Percentiles rank a stretch among this genome's conserved stretches.
Conservation (phyloP, 2,797 vertebrate genomes). For the Chaetodon trifasciatus region DNA sequence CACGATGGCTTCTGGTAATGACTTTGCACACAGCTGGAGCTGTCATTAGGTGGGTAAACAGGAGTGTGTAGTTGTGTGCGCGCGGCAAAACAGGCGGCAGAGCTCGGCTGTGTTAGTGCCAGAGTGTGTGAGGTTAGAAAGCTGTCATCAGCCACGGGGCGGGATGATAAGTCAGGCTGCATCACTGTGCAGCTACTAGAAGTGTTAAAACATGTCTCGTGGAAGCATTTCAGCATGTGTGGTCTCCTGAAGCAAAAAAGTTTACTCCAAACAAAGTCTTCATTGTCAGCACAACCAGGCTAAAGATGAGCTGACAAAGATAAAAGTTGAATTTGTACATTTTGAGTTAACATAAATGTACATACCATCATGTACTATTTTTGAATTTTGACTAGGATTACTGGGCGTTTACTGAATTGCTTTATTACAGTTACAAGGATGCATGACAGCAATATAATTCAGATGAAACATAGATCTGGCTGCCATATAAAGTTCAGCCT, state of each 20-base stretch:
- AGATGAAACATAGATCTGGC: background rate
- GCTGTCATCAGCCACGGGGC: background rate
- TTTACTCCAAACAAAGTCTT: background rate
- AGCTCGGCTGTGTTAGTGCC: background rate
- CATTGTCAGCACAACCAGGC: too few relatives aligned
- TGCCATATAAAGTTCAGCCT: background rate
- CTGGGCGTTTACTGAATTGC: background rate
- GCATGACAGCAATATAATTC: background rate
- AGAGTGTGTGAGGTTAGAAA: background rate
- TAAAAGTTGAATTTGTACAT: too few relatives aligned
- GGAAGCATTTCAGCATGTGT: background rate
- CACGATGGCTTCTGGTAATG: slow-evolving; percentile 58
- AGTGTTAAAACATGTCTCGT: background rate
- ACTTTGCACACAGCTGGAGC: slow-evolving; percentile 61
- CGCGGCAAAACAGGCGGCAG: background rate
- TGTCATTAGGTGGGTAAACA: slow-evolving; percentile 57
- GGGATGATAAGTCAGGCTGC: background rate
- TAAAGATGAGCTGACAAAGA: too few relatives aligned
- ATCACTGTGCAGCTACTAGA: background rate
- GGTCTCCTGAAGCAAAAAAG: background rate
- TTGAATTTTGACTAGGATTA: too few relatives aligned
- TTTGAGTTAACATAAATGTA: too few relatives aligned
- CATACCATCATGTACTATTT: too few relatives aligned
- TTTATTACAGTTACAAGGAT: background rate
- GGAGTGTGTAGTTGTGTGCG: background rate